Evolutionary conservation across 2,888 invertebrate species (phyloP), one percentile per base, ranked within the genome.

Genomic region (Drosophila prostipennis): DNA sequence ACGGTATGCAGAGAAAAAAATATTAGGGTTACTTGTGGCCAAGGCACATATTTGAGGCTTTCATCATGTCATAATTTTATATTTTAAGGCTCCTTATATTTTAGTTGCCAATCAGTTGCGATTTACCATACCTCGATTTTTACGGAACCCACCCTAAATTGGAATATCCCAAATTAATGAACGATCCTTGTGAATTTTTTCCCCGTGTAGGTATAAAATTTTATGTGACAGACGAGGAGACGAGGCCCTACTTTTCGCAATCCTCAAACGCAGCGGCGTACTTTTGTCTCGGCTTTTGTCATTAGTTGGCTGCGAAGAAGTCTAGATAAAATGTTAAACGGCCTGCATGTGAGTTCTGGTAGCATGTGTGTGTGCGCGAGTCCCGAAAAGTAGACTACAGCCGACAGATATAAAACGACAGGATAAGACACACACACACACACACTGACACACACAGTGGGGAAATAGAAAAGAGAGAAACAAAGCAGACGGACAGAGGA

Each of bases 301-400:
- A 82, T 82, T 82, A 82, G 82, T 82, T 82, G 78, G 64, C 64
- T 63, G 52, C 37, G 37, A 71, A 40, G 71, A 54, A 63, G 80
- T 86, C 82, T 79, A 83, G 82, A 83, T 83, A 83, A 83, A 86
- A 80, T 80, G 86, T 55, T 86, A 86, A 83, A 83, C 84, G 83
- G 84, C 79, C 80, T 83, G 82, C 83, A 82, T 83, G 70, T 69
- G 69, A 68, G 59, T 64, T 59, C 42, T 68, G 60, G 46, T 32
- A 53, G 59, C 45, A 48, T 57, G 53, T 51, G 56, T 63, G 46
- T 63, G 46, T 58, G 55, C 76, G 61, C 36, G 57, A 53, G 63
- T 42, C 54, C 78, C 70, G 32, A 82, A 82, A 86, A 80, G 80
- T 83, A 83, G 82, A 86, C 82, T 86, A 80, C 69, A 68, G 61